Conservation (phyloP, 2,113 vertebrate species). For the Apteryx owenii region DNA sequence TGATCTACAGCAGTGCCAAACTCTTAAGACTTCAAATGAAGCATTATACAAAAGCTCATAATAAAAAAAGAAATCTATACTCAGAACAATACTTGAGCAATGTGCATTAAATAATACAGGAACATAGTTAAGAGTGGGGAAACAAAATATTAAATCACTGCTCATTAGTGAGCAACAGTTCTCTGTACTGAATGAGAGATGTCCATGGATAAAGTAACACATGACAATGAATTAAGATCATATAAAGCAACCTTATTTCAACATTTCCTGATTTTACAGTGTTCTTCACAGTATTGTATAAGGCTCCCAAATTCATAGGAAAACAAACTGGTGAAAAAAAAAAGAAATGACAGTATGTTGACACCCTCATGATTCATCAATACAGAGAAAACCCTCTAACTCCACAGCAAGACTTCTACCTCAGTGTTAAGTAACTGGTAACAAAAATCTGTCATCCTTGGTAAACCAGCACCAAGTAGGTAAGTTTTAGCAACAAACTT, state of each 20-base stretch:
- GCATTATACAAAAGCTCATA: background rate
- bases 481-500: background rate
- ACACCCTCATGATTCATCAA: background rate
- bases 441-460: background rate
- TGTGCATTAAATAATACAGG: background rate
- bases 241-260: slow-evolving; percentile 11
- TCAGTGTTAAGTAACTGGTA: background rate
- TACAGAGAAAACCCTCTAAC: background rate
- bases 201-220: background rate
- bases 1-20: background rate
- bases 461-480: background rate
- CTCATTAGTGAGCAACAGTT: background rate
- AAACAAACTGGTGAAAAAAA: background rate
- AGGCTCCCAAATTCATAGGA: background rate
- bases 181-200: background rate
- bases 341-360: background rate
- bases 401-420: background rate
- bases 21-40: background rate
- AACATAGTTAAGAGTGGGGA: background rate
- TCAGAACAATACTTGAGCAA: background rate
- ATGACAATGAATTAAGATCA: background rate
- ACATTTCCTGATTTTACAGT: background rate
- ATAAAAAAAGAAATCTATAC: background rate
- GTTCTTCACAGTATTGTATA: background rate
- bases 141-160: background rate